phyloP scores from a whole-genome alignment of 2,888 invertebrate species.

The Atethmia centrago region DNA sequence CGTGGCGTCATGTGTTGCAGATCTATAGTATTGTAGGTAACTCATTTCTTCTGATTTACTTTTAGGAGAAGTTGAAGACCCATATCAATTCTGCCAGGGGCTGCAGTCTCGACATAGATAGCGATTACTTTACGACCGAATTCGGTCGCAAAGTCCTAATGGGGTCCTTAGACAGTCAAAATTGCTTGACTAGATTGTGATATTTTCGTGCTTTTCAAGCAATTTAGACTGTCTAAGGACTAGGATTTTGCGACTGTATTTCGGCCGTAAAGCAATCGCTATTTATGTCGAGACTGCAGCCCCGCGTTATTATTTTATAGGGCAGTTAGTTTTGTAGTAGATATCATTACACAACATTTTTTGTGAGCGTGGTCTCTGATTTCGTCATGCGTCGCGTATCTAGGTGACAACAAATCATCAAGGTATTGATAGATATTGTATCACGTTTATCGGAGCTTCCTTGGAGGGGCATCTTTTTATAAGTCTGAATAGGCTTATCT shows the following conservation, averaged over 20 bases:
- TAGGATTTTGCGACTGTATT: too few relatives aligned
- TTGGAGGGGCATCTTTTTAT: not conserved
- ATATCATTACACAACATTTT: not conserved
- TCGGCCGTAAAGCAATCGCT: too few relatives aligned
- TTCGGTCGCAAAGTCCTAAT: too few relatives aligned
- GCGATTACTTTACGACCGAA: too few relatives aligned
- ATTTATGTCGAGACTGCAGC: too few relatives aligned
- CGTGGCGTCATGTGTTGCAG: not conserved
- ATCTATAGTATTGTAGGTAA: too few relatives aligned
- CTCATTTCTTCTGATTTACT: conserved; percentile 1
- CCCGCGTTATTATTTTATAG: conserved; percentile 27
- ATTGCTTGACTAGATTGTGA: too few relatives aligned
- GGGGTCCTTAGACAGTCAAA: too few relatives aligned
- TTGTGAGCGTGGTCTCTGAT: not conserved
- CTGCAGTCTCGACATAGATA: too few relatives aligned
- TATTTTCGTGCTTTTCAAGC: too few relatives aligned
- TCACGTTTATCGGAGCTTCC: not conserved
- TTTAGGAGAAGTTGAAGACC: not conserved
- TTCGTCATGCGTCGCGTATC: conserved; percentile 21
- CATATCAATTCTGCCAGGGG: conserved; percentile 7
- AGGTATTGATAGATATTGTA: conserved; percentile 3
- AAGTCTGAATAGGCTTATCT: not conserved
- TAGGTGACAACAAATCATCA: conserved; percentile 2
- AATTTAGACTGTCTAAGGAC: too few relatives aligned
- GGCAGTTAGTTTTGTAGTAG: conserved; percentile 6